Evolutionary conservation across 1,140 invertebrate species (phyloP).

Genomic region (Nylanderia fulva): DNA sequence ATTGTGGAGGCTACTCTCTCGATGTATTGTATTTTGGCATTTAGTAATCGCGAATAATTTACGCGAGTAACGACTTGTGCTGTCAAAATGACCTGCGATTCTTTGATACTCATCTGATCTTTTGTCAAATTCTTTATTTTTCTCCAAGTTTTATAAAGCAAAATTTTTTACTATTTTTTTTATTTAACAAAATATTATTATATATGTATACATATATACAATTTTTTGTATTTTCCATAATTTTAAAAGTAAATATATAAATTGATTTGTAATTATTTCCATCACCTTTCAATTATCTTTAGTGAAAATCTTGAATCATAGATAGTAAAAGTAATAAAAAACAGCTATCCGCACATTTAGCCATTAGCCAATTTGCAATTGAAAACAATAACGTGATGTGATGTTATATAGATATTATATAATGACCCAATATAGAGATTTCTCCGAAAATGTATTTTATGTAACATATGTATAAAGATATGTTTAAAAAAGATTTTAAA

Average conservation of each 20-base stretch:
- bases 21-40: slow-evolving; percentile 68
- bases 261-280: neutral
- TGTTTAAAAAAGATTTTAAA: too few relatives aligned
- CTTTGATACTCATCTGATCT: too few relatives aligned
- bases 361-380: neutral
- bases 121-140: too few relatives aligned
- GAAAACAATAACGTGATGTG: neutral
- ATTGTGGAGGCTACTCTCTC: slow-evolving; percentile 61
- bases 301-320: neutral
- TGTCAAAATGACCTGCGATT: slow-evolving; percentile 61
- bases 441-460: neutral
- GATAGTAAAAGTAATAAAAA: neutral
- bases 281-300: neutral
- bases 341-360: neutral
- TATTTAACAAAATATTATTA: neutral
- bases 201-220: neutral
- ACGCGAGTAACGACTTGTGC: slow-evolving; percentile 66
- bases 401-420: too few relatives aligned
- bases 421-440: neutral
- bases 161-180: neutral
- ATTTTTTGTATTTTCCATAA: neutral
- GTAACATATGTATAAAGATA: neutral
- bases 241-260: neutral
- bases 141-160: too few relatives aligned
- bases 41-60: slow-evolving; percentile 69